A percentile compares a stretch with the other conserved stretches of the same genome.
Conservation (phyloP, 1,140 invertebrate genomes). For the Nixonia krombeini region DNA sequence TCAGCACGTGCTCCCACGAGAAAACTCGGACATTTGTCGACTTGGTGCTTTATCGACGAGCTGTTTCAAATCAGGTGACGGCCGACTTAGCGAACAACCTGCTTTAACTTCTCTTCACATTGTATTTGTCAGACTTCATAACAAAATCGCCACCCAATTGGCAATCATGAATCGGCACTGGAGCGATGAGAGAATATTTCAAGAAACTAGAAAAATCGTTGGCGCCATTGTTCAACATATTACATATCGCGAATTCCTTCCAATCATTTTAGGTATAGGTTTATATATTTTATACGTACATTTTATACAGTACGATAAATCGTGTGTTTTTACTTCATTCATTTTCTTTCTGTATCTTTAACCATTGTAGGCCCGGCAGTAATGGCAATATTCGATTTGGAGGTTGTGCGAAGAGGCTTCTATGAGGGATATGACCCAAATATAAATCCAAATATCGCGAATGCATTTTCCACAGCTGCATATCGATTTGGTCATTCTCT, state of each 20-base stretch:
- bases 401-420: conserved; percentile 75
- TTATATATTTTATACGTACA: too few relatives aligned
- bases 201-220: conserved; percentile 88
- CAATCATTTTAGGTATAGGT: conserved; percentile 86
- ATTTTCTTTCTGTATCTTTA: conserved; percentile 8
- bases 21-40: conserved; percentile 75
- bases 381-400: conserved; percentile 80
- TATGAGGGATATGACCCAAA: conserved; percentile 83
- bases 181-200: conserved; percentile 89
- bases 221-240: conserved; percentile 89
- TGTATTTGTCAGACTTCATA: conserved; percentile 91
- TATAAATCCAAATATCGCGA: conserved; percentile 89
- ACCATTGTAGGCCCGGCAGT: conserved; percentile 78
- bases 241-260: conserved; percentile 90
- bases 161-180: conserved; percentile 86
- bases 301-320: too few relatives aligned
- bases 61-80: conserved; percentile 85
- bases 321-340: conserved; percentile 14
- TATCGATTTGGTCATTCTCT: conserved; percentile 96
- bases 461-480: conserved; percentile 95
- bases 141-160: conserved; percentile 86
- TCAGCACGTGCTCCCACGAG: conserved; percentile 71
- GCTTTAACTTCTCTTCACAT: conserved; percentile 90
- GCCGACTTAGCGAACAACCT: conserved; percentile 87
- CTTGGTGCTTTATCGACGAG: conserved; percentile 78